These are phyloP conservation scores for Molorchus minor DNA, from an alignment of 2,888 invertebrate genomes.

Conservation along the genomic window DNA sequence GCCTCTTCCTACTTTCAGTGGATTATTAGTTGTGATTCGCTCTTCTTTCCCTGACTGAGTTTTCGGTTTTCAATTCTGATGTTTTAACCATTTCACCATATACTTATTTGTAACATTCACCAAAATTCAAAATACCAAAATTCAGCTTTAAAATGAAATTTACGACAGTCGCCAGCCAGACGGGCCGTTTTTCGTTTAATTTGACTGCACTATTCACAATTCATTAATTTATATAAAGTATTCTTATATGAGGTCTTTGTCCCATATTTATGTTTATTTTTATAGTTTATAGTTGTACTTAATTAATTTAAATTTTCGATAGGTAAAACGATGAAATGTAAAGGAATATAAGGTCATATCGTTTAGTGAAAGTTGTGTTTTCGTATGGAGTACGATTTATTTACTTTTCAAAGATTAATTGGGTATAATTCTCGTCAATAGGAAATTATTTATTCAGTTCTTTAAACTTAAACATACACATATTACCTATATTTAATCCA, in stretches of 20 bases:
- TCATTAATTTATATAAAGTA: not conserved
- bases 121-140: too few species aligned
- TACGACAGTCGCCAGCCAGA: too few species aligned
- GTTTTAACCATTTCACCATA: too few species aligned
- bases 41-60: too few species aligned
- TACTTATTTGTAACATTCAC: too few species aligned
- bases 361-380: constrained; percentile 4
- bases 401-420: constrained; percentile 7
- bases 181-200: too few species aligned
- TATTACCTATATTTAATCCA: not conserved
- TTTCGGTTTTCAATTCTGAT: too few species aligned
- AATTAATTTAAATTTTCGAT: not conserved
- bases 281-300: not conserved
- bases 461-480: not conserved
- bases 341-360: not conserved
- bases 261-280: not conserved
- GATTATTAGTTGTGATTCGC: too few species aligned
- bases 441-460: not conserved
- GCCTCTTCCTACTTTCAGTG: too few species aligned
- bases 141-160: too few species aligned
- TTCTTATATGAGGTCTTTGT: not conserved
- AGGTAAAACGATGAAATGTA: not conserved
- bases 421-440: not conserved
- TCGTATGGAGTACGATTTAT: not conserved
- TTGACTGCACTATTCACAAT: too few species aligned